Conservation (phyloP, 2,113 vertebrate species). For the Rallus limicola region DNA sequence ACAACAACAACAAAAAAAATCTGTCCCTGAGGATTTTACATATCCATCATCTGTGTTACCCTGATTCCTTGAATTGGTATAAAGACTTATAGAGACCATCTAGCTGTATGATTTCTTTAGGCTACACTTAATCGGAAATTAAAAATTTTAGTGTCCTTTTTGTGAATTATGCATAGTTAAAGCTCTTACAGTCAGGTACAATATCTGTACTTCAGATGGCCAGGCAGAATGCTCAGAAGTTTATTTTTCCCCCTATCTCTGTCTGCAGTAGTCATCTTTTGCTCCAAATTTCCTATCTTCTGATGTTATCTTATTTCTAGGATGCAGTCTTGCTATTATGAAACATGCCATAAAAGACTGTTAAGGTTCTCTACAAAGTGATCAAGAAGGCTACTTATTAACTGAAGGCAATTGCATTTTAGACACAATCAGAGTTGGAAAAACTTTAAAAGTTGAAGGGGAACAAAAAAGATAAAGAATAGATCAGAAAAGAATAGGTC, state of each 20-base stretch:
- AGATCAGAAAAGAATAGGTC: neutral
- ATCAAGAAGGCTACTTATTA: neutral
- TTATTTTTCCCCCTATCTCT: neutral
- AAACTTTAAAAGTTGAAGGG: neutral
- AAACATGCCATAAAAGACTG: neutral
- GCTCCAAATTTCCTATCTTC: neutral
- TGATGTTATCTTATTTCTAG: neutral
- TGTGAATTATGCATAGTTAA: neutral
- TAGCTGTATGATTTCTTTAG: neutral
- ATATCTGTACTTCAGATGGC: neutral
- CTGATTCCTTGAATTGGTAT: neutral
- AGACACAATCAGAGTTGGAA: neutral
- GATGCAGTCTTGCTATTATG: neutral
- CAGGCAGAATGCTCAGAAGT: neutral
- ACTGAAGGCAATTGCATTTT: neutral
- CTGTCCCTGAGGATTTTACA: neutral
- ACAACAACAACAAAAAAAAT: neutral
- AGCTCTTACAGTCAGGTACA: neutral
- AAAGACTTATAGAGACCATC: neutral
- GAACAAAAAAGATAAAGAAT: neutral
- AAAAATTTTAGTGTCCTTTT: neutral
- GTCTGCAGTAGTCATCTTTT: neutral
- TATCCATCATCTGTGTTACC: neutral
- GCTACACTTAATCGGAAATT: neutral
- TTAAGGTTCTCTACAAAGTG: neutral